Base-by-base conservation (phyloP, 2,888 invertebrate genomes). In the Strigamia maritima region DNA sequence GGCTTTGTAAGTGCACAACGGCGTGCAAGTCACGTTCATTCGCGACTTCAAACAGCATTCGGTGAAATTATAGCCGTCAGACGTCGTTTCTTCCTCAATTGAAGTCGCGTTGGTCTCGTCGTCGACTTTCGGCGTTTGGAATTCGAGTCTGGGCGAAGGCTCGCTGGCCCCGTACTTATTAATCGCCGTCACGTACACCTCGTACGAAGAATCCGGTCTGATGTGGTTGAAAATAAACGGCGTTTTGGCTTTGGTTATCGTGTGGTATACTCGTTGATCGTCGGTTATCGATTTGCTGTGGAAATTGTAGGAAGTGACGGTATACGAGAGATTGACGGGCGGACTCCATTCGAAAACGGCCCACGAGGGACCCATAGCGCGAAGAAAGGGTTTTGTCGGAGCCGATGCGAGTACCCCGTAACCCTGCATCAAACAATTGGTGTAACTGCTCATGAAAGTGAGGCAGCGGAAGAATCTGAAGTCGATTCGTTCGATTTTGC, bases 381-480 rank as follows among this genome's bases (percentile, higher is more conserved):
- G 90, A 7, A 93, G 90, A 12, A 83, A 81, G 1, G 94, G 88
- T 77, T 89, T 88, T 0, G 90, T 89, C 0, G 94, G 94, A 0
- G 91, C 89, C 35, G 92, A 91, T 0, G 94, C 92, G 0, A 94
- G 88, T 0, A 94, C 94, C 0, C 93, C 93, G 86, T 94, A 94
- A 19, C 94, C 93, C 87, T 93, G 92, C 81, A 94, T 89, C 26
- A 94, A 88, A 84, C 94, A 94, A 87, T 92, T 93, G 65, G 92
- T 91, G 87, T 93, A 93, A 65, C 92, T 91, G 7, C 89, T 89
- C 92, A 94, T 94, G 86, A 92, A 93, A 80, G 92, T 91, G 80
- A 94, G 88, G 85, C 94, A 94, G 84, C 91, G 91, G 87, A 94
- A 94, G 83, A 93, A 91, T 84, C 91, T 92, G 85, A 92, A 94